Evolutionary conservation across 2,888 invertebrate species (phyloP), one percentile per base, ranked within the genome.

Genomic region (Abrostola tripartita): DNA sequence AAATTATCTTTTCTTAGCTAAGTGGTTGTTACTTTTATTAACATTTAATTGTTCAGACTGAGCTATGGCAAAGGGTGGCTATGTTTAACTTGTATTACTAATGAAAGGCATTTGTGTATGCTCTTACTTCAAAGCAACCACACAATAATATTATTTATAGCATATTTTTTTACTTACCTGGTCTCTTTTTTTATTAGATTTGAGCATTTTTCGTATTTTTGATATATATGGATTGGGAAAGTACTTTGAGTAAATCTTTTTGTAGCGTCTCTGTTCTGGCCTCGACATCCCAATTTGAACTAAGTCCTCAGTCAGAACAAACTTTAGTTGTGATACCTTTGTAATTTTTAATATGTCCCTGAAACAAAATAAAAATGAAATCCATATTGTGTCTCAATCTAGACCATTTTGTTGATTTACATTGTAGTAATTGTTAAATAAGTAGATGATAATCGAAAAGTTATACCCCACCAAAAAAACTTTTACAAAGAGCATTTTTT

Each of bases 231-330:
- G 98, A 87, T 98, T 98, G 0, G 99, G 98, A 88, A 97, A 98
- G 90, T 98, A 98, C 90, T 98, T 98, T 71, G 98, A 97, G 88
- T 98, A 99, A 88, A 97, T 98, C 92, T 99, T 99, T 85, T 98
- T 97, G 75, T 99, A 96, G 63, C 99, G 96, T 67, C 99, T 96
- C 94, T 99, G 98, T 94, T 99, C 99, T 37, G 99, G 99, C 84
- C 97, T 97, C 12, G 98, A 98, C 95, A 99, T 97, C 12, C 99
- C 99, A 83, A 99, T 97, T 79, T 98, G 97, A 60, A 96, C 95
- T 70, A 99, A 95, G 91, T 99, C 99, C 83, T 98, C 98, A 83
- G 98, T 98, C 44, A 97, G 97, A 53, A 99, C 99, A 95, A 98
- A 99, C 92, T 99, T 99, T 52, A 99, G 94, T 90, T 98, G 98